phyloP scores from a whole-genome alignment of 2,797 vertebrate species.

The Octomys mimax region DNA sequence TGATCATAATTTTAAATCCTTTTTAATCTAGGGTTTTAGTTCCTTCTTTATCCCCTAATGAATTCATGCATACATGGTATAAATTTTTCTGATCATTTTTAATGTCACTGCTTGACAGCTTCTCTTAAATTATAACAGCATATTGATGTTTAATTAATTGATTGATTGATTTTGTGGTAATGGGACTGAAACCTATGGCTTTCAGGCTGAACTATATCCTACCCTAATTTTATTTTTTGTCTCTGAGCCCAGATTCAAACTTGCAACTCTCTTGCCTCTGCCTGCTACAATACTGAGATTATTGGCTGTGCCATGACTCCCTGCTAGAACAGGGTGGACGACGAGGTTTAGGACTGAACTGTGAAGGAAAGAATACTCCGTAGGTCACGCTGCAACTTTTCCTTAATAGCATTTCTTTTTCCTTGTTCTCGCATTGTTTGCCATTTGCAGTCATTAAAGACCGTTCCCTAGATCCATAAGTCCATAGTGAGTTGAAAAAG shows the following conservation, averaged over 20 bases:
- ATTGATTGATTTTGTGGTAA: neutral
- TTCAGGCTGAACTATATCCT: neutral
- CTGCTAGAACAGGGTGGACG: neutral
- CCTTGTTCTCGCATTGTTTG: neutral
- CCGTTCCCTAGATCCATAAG: neutral
- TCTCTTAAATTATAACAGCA: neutral
- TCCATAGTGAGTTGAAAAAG: neutral
- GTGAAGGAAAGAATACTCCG: neutral
- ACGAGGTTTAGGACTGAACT: neutral
- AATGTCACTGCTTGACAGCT: neutral
- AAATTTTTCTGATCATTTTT: neutral
- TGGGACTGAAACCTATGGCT: neutral
- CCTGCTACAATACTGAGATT: neutral
- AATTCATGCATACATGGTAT: neutral
- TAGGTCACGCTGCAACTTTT: neutral
- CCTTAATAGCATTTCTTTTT: neutral
- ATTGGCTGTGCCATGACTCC: neutral
- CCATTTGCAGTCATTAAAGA: neutral
- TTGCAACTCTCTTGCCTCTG: neutral
- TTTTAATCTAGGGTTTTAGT: neutral
- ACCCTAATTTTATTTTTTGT: neutral
- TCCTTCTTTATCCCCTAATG: neutral
- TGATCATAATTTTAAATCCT: neutral
- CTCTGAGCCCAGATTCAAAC: neutral
- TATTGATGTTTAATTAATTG: neutral